Percentiles rank a stretch among this genome's conserved stretches.
Conservation (phyloP, 2,797 vertebrate genomes). For the Sebastes steindachneri region DNA sequence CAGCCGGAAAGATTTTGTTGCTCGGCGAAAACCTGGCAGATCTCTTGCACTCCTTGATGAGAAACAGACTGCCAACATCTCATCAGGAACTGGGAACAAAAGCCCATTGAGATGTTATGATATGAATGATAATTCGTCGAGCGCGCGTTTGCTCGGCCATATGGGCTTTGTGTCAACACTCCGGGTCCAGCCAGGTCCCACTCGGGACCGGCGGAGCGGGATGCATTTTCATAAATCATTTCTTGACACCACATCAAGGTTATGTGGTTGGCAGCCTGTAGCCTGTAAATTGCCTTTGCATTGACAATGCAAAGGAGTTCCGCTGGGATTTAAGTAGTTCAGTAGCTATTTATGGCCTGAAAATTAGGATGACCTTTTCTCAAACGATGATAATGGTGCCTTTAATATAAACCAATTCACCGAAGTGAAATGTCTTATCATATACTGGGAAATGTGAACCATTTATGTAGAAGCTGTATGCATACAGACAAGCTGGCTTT, state of each 20-base stretch:
- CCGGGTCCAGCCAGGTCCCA: constrained; percentile 60
- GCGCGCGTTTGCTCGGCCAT: constrained; percentile 53
- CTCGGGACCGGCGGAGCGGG: constrained; percentile 55
- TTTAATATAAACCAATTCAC: constrained; percentile 34
- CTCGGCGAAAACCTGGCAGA: constrained; percentile 36
- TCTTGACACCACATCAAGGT: constrained; percentile 78
- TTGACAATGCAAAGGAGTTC: constrained; percentile 68
- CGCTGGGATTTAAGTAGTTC: constrained; percentile 52
- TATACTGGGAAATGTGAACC: background rate
- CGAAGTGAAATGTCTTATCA: constrained; percentile 1
- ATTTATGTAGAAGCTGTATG: constrained; percentile 6
- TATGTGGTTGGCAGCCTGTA: constrained; percentile 66
- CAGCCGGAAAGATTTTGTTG: constrained; percentile 38
- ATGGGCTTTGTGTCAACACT: constrained; percentile 75
- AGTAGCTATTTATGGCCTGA: constrained; percentile 54
- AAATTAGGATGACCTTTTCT: constrained; percentile 69
- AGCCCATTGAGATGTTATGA: constrained; percentile 58
- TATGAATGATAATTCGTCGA: constrained; percentile 65
- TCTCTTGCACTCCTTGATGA: constrained; percentile 44
- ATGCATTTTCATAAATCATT: constrained; percentile 81
- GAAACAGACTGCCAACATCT: constrained; percentile 54
- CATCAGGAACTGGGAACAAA: constrained; percentile 57
- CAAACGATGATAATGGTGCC: constrained; percentile 45
- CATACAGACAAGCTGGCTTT: constrained; percentile 30
- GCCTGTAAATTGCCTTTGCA: constrained; percentile 73